Evolutionary conservation across 1,140 invertebrate genomes (phyloP), one percentile per base, ranked within the genome.

Genomic region (Leptopilina clavipes): DNA sequence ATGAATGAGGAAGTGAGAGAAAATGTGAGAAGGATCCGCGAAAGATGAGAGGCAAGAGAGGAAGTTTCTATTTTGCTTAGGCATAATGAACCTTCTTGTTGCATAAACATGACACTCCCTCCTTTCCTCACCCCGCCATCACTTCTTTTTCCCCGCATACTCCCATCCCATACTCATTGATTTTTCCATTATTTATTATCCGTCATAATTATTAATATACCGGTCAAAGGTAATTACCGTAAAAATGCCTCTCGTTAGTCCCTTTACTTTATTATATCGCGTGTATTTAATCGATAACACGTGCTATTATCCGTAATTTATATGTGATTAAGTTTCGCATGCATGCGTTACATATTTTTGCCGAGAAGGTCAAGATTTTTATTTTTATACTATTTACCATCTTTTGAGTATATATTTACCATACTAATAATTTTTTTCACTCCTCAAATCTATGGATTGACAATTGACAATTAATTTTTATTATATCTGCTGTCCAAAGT

Each of bases 61-160:
- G 19, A 11, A 11, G 1, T 5, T 37, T n/a, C 70, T 25, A 74
- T 81, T 76, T 43, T 40, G 72, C 45, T 52, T 37, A 70, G n/a
- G 54, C 72, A 74, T 74, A 77, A 77, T 77, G 25, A 77, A 77
- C 45, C 54, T 31, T n/a, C 44, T 52, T 73, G 19, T 71, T 71
- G 76, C 70, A 48, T 77, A 75, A 75, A 75, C 72, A 74, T 45
- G 76, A 17, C 54, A 71, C 72, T 56, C 19, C 2, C 18, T 31
- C n/a, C 25, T 18, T 8, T 19, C 22, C 31, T 40, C 31, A 52
- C 11, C 17, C 7, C 25, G 25, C 25, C 25, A 3, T 31, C 25
- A 31, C 6, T 31, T 31, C 6, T 31, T 31, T 31, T 31, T 31
- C 6, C 6, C 6, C 9, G 8, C 9, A 8, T 9, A 48, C 44